Base-by-base conservation (phyloP, 2,113 vertebrate species). In the Glaucomys volans region DNA sequence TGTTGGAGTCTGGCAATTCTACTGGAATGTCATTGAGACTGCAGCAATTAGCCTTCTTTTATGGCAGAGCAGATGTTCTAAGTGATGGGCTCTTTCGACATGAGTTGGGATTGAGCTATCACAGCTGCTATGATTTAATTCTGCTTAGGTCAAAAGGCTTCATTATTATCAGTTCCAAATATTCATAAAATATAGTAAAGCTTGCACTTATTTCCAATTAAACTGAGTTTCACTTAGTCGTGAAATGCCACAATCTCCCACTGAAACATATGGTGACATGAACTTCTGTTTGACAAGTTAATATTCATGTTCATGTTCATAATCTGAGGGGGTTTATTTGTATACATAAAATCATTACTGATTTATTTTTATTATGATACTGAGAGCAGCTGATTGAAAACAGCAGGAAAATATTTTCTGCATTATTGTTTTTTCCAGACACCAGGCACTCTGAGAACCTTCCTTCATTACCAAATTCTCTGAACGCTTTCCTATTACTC, bases 81-180 rank as follows among this genome's bases (percentile, higher is more conserved):
- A 95, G 59, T 79, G 54, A 77, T n/a, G n/a, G 52, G n/a, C 40
- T 95, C 28, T 74, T 97, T 94, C 28, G 50, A 87, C 42, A 95
- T 75, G n/a, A 42, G 1, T 9, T 97, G 72, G 71, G 64, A 88
- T 20, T 86, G 64, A 54, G 76, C 95, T 92, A 97, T 97, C 64
- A 83, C 59, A 97, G 96, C 89, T 97, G 95, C 84, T 97, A 66
- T 20, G 91, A 84, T 50, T 72, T 80, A 97, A 89, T 74, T 96
- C 40, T 83, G 87, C 50, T 97, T 90, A 95, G 62, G 52, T 62
- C 94, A 79, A 59, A 98, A 96, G 94, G 12, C 54, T 71, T 74
- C 11, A 95, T 84, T n/a, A 79, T 35, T 57, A 91, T 94, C 42
- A 1, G 30, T 59, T 95, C 17, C 83, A 95, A 95, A 92, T n/a